phyloP scores from a whole-genome alignment of 2,888 invertebrate genomes.

The Lasioglossum malachurum region DNA sequence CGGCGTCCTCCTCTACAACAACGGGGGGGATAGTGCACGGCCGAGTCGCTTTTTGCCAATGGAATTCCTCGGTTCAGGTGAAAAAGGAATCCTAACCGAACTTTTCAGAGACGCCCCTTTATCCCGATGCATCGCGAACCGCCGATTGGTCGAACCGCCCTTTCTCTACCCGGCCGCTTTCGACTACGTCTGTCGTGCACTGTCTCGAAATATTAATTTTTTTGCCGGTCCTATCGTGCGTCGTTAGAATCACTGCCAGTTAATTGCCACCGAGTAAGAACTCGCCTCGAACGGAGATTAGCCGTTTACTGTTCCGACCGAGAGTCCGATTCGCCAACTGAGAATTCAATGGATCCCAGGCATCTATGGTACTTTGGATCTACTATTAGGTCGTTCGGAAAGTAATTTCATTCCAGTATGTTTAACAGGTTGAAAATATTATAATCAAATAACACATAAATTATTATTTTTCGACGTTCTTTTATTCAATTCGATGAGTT shows the following conservation, averaged over 20 bases:
- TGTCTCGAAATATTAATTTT: constrained; percentile 52
- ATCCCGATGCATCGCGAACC: background rate
- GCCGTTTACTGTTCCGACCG: background rate
- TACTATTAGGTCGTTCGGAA: no score
- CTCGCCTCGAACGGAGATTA: background rate
- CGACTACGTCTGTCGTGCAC: background rate
- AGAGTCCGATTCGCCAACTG: background rate
- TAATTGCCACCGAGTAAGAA: constrained; percentile 34
- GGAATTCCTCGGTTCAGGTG: constrained; percentile 51
- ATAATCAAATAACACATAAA: no score
- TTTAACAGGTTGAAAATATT: no score
- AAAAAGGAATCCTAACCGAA: constrained; percentile 60
- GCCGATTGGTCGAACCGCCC: background rate
- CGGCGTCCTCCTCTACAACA: constrained; percentile 6
- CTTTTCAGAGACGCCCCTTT: constrained; percentile 43
- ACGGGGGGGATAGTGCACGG: constrained; percentile 26
- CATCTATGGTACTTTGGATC: background rate
- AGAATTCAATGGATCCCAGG: background rate
- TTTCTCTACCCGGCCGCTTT: background rate
- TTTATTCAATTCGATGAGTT: no score
- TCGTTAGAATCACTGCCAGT: constrained; percentile 33
- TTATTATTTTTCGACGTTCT: no score
- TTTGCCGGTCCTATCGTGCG: background rate
- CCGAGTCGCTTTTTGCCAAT: constrained; percentile 34
- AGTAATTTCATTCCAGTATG: no score